Evolutionary conservation across 2,888 invertebrate species (phyloP).

Genomic region (Polydrusus cervinus): DNA sequence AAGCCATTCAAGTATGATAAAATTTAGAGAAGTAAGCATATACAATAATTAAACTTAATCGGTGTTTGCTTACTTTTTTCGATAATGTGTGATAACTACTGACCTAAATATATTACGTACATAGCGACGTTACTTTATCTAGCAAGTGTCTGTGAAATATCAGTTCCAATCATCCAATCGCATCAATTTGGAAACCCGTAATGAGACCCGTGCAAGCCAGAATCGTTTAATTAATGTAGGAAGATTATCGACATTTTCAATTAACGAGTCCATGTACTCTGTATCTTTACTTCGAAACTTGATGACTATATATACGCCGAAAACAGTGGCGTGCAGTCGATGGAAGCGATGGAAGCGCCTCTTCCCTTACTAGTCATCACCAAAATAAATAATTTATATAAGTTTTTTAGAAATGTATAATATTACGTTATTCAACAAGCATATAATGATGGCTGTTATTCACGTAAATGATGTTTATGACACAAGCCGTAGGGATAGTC

Average conservation of each 20-base stretch:
- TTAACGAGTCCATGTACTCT: constrained; percentile 13
- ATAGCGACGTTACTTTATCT: background rate
- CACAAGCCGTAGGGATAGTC: too few relatives aligned
- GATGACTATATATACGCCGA: background rate
- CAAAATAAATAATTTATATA: too few relatives aligned
- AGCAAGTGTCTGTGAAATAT: background rate
- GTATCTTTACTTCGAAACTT: constrained; percentile 19
- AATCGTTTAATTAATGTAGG: constrained; percentile 28
- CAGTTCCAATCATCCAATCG: constrained; percentile 28
- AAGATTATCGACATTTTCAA: constrained; percentile 32
- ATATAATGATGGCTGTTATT: too few relatives aligned
- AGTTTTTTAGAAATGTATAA: too few relatives aligned
- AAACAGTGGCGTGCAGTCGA: background rate
- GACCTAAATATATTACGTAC: constrained; percentile 23
- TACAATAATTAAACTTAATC: background rate
- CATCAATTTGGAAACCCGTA: constrained; percentile 25
- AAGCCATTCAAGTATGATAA: background rate
- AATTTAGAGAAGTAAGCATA: background rate
- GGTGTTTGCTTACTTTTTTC: background rate
- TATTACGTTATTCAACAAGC: too few relatives aligned
- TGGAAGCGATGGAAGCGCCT: too few relatives aligned
- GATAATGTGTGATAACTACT: background rate
- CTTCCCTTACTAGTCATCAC: too few relatives aligned
- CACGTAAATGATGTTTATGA: too few relatives aligned
- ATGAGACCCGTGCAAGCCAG: constrained; percentile 15